Evolutionary conservation across 2,797 vertebrate genomes (phyloP).

Genomic region (Typhlichthys subterraneus): DNA sequence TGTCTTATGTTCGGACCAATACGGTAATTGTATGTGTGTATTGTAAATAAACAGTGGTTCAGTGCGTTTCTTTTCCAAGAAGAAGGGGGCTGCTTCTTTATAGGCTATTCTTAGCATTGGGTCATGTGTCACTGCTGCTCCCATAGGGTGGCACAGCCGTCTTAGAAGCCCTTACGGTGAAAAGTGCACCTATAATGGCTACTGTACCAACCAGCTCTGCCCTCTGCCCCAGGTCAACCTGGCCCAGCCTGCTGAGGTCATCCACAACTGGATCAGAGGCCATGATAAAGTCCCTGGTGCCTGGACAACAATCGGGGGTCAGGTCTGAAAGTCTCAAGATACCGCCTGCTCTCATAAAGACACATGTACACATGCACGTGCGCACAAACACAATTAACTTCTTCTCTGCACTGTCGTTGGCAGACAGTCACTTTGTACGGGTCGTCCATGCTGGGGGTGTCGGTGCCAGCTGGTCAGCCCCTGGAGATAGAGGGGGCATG

Average conservation of each 20-base stretch:
- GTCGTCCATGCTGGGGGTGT: slow-evolving; percentile 82
- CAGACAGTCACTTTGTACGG: slow-evolving; percentile 90
- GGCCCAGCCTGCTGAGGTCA: slow-evolving; percentile 83
- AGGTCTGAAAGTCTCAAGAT: slow-evolving; percentile 73
- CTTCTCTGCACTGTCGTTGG: slow-evolving; percentile 26
- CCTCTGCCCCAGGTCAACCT: slow-evolving; percentile 79
- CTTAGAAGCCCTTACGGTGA: not conserved
- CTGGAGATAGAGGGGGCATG: slow-evolving; percentile 83
- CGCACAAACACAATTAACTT: not conserved
- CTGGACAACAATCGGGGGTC: slow-evolving; percentile 85
- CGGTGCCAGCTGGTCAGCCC: slow-evolving; percentile 82
- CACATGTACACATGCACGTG: slow-evolving; percentile 3
- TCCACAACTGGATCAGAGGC: slow-evolving; percentile 97
- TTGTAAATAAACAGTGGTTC: too few species aligned
- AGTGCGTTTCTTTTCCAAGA: too few species aligned
- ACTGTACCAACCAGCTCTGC: not conserved
- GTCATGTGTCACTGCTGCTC: slow-evolving; percentile 27
- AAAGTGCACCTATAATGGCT: not conserved
- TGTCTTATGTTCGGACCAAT: too few species aligned
- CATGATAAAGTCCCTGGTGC: slow-evolving; percentile 98
- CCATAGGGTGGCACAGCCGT: slow-evolving; percentile 5
- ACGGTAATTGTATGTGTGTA: too few species aligned
- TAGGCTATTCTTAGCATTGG: slow-evolving; percentile 47
- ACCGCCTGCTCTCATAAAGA: not conserved
- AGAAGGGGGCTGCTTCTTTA: not conserved